A percentile compares a stretch with the other conserved stretches of the same genome.
These are phyloP conservation scores for Bombus confusus DNA, from an alignment of 1,140 invertebrate species.

Conservation along the genomic window DNA sequence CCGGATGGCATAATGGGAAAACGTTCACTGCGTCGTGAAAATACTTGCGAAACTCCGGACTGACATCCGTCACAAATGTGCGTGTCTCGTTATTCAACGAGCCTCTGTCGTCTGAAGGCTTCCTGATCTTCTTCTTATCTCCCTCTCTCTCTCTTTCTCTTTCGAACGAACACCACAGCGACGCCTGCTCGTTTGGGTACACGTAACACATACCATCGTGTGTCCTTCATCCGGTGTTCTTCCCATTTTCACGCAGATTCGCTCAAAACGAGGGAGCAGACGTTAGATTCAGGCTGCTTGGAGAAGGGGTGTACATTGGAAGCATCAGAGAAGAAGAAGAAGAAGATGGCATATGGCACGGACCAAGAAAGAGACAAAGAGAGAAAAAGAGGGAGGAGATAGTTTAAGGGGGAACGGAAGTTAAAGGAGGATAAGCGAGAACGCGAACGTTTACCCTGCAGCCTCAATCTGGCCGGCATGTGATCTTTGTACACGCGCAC, in stretches of 20 bases:
- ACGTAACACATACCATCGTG: background rate
- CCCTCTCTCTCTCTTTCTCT: background rate
- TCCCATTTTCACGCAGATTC: conserved; percentile 74
- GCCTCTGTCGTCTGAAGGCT: conserved; percentile 39
- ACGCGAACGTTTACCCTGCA: conserved; percentile 75
- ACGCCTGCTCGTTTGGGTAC: background rate
- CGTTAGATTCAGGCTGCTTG: conserved; percentile 28
- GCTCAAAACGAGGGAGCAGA: conserved; percentile 66
- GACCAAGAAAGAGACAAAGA: background rate
- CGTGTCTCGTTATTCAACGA: conserved; percentile 50
- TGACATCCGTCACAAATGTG: conserved; percentile 24
- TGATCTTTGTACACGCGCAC: conserved; percentile 69
- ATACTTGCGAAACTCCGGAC: conserved; percentile 50
- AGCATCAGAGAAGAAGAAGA: background rate
- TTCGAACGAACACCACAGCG: background rate
- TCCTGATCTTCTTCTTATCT: conserved; percentile 33
- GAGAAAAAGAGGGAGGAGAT: background rate
- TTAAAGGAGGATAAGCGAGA: conserved; percentile 47
- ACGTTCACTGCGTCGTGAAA: conserved; percentile 29
- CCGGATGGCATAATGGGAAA: conserved; percentile 25
- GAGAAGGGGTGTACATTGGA: background rate
- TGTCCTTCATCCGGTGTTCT: conserved; percentile 16
- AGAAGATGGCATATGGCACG: background rate
- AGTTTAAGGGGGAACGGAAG: conserved; percentile 14
- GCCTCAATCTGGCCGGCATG: conserved; percentile 75